Evolutionary conservation across 2,113 vertebrate genomes (phyloP).

Genomic region (Cebidichthys violaceus): DNA sequence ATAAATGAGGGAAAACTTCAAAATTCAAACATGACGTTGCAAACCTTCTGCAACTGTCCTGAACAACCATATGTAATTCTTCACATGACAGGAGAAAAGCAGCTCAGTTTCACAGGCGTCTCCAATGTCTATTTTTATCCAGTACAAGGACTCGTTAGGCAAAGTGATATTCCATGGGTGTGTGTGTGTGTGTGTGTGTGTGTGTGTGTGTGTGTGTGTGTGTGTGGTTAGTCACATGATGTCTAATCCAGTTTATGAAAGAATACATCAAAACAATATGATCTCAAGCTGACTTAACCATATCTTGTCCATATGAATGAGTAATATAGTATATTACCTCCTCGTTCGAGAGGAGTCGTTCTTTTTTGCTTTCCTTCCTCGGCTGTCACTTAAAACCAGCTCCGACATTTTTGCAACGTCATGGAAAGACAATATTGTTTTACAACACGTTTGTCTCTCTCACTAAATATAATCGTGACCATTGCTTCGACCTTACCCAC

Average conservation of each 20-base stretch:
- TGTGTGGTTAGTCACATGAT: not conserved
- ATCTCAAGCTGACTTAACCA: not conserved
- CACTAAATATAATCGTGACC: constrained; percentile 63
- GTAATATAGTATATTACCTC: not conserved
- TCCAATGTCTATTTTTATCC: constrained; percentile 54
- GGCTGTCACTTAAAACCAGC: constrained; percentile 22
- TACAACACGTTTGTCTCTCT: constrained; percentile 42
- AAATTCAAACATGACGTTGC: not conserved
- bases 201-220: not conserved
- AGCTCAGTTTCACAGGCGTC: constrained; percentile 22
- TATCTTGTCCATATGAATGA: not conserved
- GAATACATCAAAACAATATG: not conserved
- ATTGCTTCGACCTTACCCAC: constrained; percentile 6
- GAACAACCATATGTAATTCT: not conserved
- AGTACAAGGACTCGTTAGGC: not conserved
- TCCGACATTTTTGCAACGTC: constrained; percentile 27
- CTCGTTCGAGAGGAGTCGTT: not conserved
- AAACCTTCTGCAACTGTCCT: not conserved
- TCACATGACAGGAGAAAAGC: not conserved
- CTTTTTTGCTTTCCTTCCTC: constrained; percentile 44
- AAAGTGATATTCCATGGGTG: constrained; percentile 1
- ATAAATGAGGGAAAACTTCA: not conserved
- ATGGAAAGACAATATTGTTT: constrained; percentile 62
- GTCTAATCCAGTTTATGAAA: not conserved
- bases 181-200: not conserved